A percentile compares a stretch with the other conserved stretches of the same genome.
Conservation (phyloP, 1,140 invertebrate genomes). For the Leptinotarsa defecta region DNA sequence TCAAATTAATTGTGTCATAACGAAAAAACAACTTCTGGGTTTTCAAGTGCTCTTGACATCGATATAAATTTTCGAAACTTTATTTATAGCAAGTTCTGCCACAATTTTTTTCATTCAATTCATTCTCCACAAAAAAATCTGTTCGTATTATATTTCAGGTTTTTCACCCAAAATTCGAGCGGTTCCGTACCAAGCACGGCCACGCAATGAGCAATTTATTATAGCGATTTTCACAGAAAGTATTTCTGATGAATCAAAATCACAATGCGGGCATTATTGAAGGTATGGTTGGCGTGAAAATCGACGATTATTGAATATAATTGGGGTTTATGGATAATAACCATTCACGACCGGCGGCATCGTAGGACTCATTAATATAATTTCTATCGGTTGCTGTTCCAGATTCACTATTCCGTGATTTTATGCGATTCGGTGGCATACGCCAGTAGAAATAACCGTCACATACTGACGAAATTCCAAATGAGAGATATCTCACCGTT, state of each 20-base stretch:
- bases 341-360: conserved; percentile 13
- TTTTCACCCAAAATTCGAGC: neutral
- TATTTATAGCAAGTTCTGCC: no score
- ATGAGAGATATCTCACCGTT: no score
- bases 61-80: no score
- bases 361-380: neutral
- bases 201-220: conserved; percentile 19
- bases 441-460: neutral
- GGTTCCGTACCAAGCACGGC: conserved; percentile 21
- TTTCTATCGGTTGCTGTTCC: conserved; percentile 2
- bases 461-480: no score
- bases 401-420: neutral
- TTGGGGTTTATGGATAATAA: conserved; percentile 24
- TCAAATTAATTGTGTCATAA: no score
- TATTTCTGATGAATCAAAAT: conserved; percentile 28
- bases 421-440: neutral
- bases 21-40: no score
- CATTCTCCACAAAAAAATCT: no score
- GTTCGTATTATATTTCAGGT: neutral
- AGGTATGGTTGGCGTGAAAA: conserved; percentile 26
- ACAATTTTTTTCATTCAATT: no score
- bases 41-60: no score
- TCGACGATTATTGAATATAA: conserved; percentile 29
- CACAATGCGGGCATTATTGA: conserved; percentile 15
- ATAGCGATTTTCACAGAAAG: conserved; percentile 24